Evolutionary conservation across 2,888 invertebrate genomes (phyloP).

Genomic region (Tinea pellionella): DNA sequence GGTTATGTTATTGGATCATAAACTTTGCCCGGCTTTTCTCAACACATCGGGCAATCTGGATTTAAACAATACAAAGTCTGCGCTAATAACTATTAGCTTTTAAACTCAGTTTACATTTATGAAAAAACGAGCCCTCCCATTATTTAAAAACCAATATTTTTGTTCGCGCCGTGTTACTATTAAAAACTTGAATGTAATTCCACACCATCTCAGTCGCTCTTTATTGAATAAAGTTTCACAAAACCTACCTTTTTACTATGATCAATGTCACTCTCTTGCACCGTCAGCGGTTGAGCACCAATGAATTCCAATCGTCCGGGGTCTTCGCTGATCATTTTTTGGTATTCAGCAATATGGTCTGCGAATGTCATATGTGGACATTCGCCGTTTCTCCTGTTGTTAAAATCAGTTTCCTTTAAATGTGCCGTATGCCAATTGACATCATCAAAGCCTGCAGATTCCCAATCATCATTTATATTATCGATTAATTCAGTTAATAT

Average conservation of each 20-base stretch:
- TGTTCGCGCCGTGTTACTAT: too few species aligned
- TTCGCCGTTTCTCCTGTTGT: constrained; percentile 19
- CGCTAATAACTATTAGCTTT: too few species aligned
- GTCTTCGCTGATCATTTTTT: constrained; percentile 31
- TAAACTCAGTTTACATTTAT: too few species aligned
- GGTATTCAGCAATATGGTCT: constrained; percentile 31
- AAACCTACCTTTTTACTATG: background rate
- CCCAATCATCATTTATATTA: constrained; percentile 25
- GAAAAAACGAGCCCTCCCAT: too few species aligned
- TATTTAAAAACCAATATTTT: too few species aligned
- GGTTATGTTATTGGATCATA: too few species aligned
- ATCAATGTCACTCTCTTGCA: constrained; percentile 23
- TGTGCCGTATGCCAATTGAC: constrained; percentile 38
- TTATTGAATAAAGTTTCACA: background rate
- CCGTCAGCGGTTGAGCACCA: constrained; percentile 30
- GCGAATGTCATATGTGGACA: constrained; percentile 31
- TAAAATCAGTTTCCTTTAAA: constrained; percentile 27
- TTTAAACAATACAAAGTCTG: too few species aligned
- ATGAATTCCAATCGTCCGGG: constrained; percentile 35
- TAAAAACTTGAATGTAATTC: too few species aligned
- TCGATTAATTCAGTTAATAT: constrained; percentile 18
- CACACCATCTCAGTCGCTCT: too few species aligned
- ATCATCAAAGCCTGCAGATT: background rate
- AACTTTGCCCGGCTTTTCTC: too few species aligned
- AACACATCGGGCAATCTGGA: too few species aligned